Evolutionary conservation across 2,113 vertebrate genomes (phyloP), one percentile per base, ranked within the genome.

Genomic region (Canis aureus): DNA sequence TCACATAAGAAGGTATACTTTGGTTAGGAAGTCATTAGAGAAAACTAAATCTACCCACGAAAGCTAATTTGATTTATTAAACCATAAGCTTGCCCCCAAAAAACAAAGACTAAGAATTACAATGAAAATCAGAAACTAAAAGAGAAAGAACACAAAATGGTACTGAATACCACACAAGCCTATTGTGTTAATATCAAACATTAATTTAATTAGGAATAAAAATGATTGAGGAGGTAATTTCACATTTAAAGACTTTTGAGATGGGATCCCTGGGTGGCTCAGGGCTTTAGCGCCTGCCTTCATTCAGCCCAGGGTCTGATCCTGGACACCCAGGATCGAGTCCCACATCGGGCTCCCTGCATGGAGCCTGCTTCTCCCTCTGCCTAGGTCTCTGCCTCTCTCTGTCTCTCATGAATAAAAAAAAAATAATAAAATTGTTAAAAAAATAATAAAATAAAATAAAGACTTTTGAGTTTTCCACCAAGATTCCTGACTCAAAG

Each of bases 61-160:
- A 85, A 92, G 80, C 49, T 95, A 88, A 97, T 88, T 92, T 96
- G 92, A 97, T 85, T 97, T 94, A 88, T 87, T 95, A 60, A 55
- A 84, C 80, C 76, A 49, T 73, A 73, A 92, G 69, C 83, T 90
- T 67, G 84, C 20, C 82, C 27, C 96, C 71, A 74, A 64, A 97
- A 91, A 83, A 20, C 88, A 89, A 94, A 84, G 69, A 66, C 57
- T 43, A 64, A 84, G 81, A 60, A 60, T 35, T 80, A 78, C 2
- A 94, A 88, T 78, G n/a, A 94, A 90, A 95, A 94, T 73, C 62
- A 96, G 69, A 94, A 71, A 76, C 32, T 38, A 35, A 74, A 38
- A 62, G 49, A 89, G 49, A 84, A 20, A 53, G 13, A 23, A 79
- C 90, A 57, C 29, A 32, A 43, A 87, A 80, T 8, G 51, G 66